Evolutionary conservation across 2,113 vertebrate genomes (phyloP), one percentile per base, ranked within the genome.

Genomic region (Entelurus aequoreus): DNA sequence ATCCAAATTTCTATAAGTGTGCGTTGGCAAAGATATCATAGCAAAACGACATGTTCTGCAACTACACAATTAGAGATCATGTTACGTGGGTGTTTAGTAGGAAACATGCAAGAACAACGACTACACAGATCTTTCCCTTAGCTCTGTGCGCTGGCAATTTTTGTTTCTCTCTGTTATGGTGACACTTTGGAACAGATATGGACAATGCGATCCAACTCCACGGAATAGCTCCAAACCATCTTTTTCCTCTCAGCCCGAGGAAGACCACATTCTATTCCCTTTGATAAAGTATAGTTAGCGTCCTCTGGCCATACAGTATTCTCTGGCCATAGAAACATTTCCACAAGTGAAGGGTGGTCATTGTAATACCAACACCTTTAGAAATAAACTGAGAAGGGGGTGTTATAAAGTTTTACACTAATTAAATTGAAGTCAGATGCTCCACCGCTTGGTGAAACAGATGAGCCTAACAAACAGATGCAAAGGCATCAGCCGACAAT

Each of bases 101-200:
- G 42, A 53, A 53, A 58, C 51, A 37, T 66, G 15, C 12, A 59
- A 51, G 16, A 53, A 53, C 15, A 48, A 60, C 48, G 16, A 57
- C 47, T 37, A 36, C 13, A 37, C 42, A 44, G 76, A 77, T 74
- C 54, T 77, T 15, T 61, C 68, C 72, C 54, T 76, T 57, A 73
- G 79, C 73, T 66, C 37, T 77, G 80, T 82, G 75, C 78, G 78
- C 83, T 82, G 80, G 75, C 76, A 69, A 77, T 19, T 75, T 85
- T 84, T 80, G 78, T 85, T 85, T 81, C 74, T 61, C 62, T 55
- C 71, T 65, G 70, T 78, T 81, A 80, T 74, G 66, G 81, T 64
- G 78, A 72, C 54, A 56, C 79, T 79, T 77, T 71, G 72, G 74
- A 83, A 82, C 70, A 81, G 84, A 86, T 88, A 80, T 82, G 64